Base-by-base conservation (phyloP, 2,888 invertebrate species). In the Dendrolimus houi region DNA sequence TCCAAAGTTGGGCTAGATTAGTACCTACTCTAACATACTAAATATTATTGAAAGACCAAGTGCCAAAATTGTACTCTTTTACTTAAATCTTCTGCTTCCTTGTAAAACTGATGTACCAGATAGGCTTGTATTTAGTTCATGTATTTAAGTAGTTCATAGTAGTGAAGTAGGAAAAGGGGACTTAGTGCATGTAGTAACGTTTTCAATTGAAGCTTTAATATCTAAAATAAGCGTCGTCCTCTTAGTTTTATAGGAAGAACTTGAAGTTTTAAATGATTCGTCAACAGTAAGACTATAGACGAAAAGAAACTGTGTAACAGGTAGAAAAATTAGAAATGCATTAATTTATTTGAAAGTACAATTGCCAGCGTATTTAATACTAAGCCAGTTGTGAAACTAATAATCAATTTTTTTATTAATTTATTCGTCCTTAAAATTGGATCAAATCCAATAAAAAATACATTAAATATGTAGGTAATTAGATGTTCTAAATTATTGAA, bases 111-210 rank as follows among this genome's bases (percentile, higher is more conserved):
- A 67, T 72, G 72, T 74, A 77, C 72, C 75, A 78, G 75, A 74
- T 77, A 75, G 72, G 76, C 70, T 77, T 79, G 77, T 79, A 79
- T 77, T 79, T 82, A 83, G 80, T 75, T 71, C 69, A 78, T 80
- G 75, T 85, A 85, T 83, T 84, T 85, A 85, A 81, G 79, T 79
- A 77, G 76, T 65, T 69, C 71, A 68, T 69, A 64, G 68, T 79
- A 79, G 76, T 61, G 60, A 71, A 47, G 47, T 47, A 47, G 47
- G 47, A 9, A 47, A 47, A 47, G 47, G 47, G 47, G 47, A 47
- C 47, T 12, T 47, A 47, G 29, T 29, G 29, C 29, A 29, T 6
- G 29, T 47, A 47, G 47, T 10, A 47, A 9, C 9, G 47, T 47
- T 29, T 29, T 47, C 9, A 47, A 47, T 29, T 29, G 29, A 47